Evolutionary conservation across 2,888 invertebrate genomes (phyloP), one percentile per base, ranked within the genome.

Genomic region (Horisme vitalbata): DNA sequence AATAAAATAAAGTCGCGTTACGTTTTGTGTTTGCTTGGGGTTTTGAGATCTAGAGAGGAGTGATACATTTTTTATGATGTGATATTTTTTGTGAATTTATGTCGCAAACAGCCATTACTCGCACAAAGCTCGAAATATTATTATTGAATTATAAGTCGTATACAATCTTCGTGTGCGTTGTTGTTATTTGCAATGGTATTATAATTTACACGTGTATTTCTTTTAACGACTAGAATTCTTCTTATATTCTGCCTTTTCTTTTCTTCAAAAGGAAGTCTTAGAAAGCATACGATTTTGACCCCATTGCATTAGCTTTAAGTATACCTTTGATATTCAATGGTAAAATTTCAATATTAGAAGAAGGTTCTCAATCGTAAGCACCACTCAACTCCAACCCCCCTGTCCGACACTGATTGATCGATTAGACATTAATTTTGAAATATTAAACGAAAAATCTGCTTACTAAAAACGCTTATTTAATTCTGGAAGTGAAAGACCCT

Each of bases 331-430:
- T 26, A 10, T 18, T 18, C n/a, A 13, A 20, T 30, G 26, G 20
- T 26, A 23, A 21, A 35, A 45, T 36, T 12, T 32, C 41, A 41
- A 27, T 14, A 44, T 39, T 41, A 45, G 20, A 26, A 23, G 14
- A 24, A 38, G 44, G 34, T 38, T 39, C 43, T 32, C 35, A 39
- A 39, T 44, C 26, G 39, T 35, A 45, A 46, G 59, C 47, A 53
- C 43, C 53, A 53, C 45, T 63, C 57, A 63, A 64, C 68, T 75
- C 74, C 69, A 73, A 71, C 63, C 58, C 61, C 69, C 41, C 72
- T 70, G 62, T 63, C 63, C 68, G 76, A 77, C 78, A 55, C 64
- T 74, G 80, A 79, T 79, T 81, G 79, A 83, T 81, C 65, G 76
- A 81, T 78, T 66, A 51, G 64, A 68, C 65, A 72, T 75, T 77